Percentiles rank a stretch among this genome's conserved stretches.
Conservation (phyloP, 2,888 invertebrate species). For the Silvanus unidentatus region DNA sequence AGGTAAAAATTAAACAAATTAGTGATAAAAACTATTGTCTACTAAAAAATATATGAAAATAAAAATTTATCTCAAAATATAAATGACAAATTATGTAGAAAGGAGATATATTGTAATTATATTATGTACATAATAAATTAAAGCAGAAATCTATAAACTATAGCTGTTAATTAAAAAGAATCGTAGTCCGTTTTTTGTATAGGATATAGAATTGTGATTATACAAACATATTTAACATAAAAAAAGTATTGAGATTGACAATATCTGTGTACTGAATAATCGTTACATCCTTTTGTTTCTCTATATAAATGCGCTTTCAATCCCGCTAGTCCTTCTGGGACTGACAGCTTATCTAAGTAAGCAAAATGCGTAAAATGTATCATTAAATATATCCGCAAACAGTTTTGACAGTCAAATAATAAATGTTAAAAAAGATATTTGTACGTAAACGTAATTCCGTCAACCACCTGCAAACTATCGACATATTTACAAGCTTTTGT, state of each 20-base stretch:
- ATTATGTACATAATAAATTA: not conserved
- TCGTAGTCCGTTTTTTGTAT: constrained; percentile 19
- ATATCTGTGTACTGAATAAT: constrained; percentile 23
- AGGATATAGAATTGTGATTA: constrained; percentile 13
- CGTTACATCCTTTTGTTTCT: constrained; percentile 17
- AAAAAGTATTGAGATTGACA: constrained; percentile 24
- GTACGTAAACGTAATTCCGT: constrained; percentile 1
- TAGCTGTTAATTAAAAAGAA: constrained; percentile 5
- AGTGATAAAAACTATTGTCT: too few relatives aligned
- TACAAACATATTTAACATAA: not conserved
- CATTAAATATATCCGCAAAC: constrained; percentile 25
- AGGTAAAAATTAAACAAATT: constrained; percentile 7
- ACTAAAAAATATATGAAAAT: too few relatives aligned
- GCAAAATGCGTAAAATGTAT: constrained; percentile 26
- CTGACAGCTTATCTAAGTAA: constrained; percentile 23
- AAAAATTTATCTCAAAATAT: too few relatives aligned
- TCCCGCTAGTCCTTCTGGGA: constrained; percentile 15
- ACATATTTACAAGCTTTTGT: constrained; percentile 4
- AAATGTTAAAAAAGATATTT: constrained; percentile 6
- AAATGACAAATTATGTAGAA: not conserved
- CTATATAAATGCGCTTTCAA: constrained; percentile 15
- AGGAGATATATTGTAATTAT: not conserved
- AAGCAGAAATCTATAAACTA: not conserved
- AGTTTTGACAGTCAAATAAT: constrained; percentile 20
- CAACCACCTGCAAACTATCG: constrained; percentile 3